phyloP scores from a whole-genome alignment of 2,797 vertebrate species.

The Anguilla anguilla region DNA sequence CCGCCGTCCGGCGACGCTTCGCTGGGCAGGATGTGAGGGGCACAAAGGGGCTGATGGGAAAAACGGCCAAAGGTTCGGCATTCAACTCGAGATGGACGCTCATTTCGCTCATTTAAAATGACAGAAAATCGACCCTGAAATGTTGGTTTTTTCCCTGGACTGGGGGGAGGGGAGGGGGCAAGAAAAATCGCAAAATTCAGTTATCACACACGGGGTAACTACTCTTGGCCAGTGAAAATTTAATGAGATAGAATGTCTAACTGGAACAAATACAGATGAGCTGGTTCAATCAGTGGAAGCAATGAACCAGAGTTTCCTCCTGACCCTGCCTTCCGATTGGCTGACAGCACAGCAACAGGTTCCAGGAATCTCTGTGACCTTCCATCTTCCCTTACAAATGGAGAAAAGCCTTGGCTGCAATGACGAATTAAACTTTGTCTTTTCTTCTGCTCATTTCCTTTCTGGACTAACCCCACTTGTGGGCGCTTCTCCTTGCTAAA shows the following conservation, averaged over 20 bases:
- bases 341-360: constrained; percentile 12
- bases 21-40: neutral
- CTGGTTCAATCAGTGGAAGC: constrained; percentile 27
- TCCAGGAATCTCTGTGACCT: constrained; percentile 9
- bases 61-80: neutral
- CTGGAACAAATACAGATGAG: constrained; percentile 28
- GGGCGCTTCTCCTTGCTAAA: constrained; percentile 25
- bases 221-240: constrained; percentile 42
- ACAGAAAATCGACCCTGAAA: neutral
- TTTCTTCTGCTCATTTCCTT: constrained; percentile 32
- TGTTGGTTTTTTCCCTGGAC: neutral
- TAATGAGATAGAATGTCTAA: constrained; percentile 35
- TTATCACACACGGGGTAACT: constrained; percentile 18
- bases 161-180: neutral
- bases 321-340: constrained; percentile 32
- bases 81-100: neutral
- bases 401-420: constrained; percentile 9
- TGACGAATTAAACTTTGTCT: constrained; percentile 37
- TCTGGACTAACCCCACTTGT: neutral
- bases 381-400: constrained; percentile 10
- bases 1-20: neutral
- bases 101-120: neutral
- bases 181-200: neutral
- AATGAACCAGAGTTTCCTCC: constrained; percentile 40
- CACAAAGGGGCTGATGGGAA: neutral